Conservation (phyloP, 2,888 invertebrate genomes). For the Spilosoma lubricipeda region DNA sequence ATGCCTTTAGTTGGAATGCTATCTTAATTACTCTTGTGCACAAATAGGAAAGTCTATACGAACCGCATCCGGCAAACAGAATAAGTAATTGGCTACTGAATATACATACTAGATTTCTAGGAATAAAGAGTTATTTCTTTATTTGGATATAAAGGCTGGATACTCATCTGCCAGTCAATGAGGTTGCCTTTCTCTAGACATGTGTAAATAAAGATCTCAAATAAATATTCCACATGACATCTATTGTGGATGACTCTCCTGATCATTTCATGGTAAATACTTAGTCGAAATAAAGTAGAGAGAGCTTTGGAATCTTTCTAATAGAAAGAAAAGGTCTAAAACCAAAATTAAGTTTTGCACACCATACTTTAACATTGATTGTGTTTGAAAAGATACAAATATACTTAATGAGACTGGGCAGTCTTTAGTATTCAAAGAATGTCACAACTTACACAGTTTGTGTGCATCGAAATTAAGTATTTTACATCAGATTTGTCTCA, state of each 20-base stretch:
- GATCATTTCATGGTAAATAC: background rate
- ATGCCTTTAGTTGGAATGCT: background rate
- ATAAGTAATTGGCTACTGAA: conserved; percentile 14
- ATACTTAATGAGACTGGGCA: no score
- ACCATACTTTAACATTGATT: no score
- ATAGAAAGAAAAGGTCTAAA: background rate
- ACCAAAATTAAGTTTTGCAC: background rate
- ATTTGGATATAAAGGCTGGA: conserved; percentile 7
- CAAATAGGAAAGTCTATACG: background rate
- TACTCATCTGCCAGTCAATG: conserved; percentile 19
- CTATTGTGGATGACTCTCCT: background rate
- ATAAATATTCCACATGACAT: background rate
- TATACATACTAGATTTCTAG: conserved; percentile 11
- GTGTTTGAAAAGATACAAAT: no score
- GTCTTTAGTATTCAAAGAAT: no score
- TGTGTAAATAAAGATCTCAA: conserved; percentile 8
- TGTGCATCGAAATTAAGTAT: background rate
- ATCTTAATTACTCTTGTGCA: background rate
- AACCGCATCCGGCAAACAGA: conserved; percentile 8
- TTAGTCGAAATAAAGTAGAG: background rate
- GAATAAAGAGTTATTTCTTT: conserved; percentile 10
- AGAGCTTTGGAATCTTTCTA: background rate
- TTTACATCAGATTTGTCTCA: no score
- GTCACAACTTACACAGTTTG: no score
- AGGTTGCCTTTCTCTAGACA: conserved; percentile 4